Percentiles rank a stretch among this genome's conserved stretches.
phyloP scores from a whole-genome alignment of 2,113 vertebrate species.

The Ptychochromis oligacanthus region DNA sequence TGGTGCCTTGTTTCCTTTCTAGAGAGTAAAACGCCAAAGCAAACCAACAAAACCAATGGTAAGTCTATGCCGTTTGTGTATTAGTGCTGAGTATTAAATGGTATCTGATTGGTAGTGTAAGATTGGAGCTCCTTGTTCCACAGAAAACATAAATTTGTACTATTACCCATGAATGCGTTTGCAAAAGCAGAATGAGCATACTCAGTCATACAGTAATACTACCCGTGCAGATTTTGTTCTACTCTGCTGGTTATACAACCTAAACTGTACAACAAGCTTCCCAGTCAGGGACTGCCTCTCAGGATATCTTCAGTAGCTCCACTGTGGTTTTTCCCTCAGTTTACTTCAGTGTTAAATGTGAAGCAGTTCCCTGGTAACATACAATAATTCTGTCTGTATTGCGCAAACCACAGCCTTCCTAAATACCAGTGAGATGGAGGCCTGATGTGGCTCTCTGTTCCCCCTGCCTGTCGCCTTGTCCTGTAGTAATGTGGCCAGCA shows the following conservation, averaged over 20 bases:
- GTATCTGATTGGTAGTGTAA: too few relatives aligned
- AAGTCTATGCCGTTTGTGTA: constrained; percentile 42
- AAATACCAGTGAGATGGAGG: constrained; percentile 11
- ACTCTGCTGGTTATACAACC: background rate
- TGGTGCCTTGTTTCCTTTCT: constrained; percentile 53
- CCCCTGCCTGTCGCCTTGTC: constrained; percentile 22
- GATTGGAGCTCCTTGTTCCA: background rate
- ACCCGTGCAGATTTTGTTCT: background rate
- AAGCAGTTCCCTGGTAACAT: constrained; percentile 1
- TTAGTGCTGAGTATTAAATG: background rate
- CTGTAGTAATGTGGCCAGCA: constrained; percentile 29
- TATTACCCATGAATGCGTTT: too few relatives aligned
- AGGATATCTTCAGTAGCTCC: constrained; percentile 8
- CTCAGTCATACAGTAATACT: background rate
- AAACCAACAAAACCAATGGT: constrained; percentile 76
- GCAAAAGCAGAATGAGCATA: too few relatives aligned
- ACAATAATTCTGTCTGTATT: constrained; percentile 26
- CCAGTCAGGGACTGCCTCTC: background rate
- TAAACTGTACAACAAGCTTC: background rate
- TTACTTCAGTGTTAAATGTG: constrained; percentile 13
- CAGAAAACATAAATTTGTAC: background rate
- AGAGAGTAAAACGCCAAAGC: constrained; percentile 79
- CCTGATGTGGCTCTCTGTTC: constrained; percentile 33
- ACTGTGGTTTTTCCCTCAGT: constrained; percentile 2
- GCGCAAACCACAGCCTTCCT: constrained; percentile 36